Conservation (phyloP, 2,113 vertebrate genomes). For the Picathartes gymnocephalus region DNA sequence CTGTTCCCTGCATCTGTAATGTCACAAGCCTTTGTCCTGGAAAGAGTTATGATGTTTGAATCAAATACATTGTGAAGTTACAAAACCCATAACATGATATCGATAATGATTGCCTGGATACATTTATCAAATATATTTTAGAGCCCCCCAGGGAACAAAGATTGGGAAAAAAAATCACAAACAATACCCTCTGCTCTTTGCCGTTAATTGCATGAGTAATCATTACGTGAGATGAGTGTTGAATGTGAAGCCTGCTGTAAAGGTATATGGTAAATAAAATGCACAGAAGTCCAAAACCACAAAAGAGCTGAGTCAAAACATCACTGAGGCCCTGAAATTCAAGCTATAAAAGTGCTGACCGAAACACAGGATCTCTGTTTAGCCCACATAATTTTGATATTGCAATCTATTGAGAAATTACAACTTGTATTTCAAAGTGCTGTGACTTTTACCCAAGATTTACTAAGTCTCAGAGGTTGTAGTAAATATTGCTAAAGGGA, state of each 20-base stretch:
- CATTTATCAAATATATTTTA: constrained; percentile 50
- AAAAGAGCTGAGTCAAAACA: background rate
- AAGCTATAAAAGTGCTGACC: background rate
- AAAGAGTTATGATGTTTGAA: constrained; percentile 71
- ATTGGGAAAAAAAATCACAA: background rate
- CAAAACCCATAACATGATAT: constrained; percentile 63
- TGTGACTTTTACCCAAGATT: constrained; percentile 29
- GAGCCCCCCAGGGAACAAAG: background rate
- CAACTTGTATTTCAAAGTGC: background rate
- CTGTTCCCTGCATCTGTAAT: constrained; percentile 60
- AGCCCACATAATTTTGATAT: background rate
- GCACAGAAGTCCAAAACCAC: background rate
- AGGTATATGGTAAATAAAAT: constrained; percentile 18
- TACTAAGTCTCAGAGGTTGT: background rate
- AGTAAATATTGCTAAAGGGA: constrained; percentile 6
- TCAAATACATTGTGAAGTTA: constrained; percentile 63
- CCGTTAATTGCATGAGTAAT: constrained; percentile 32
- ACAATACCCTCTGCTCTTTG: constrained; percentile 32
- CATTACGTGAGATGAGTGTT: background rate
- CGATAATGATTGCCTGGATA: constrained; percentile 46
- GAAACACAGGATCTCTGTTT: background rate
- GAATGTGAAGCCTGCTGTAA: background rate
- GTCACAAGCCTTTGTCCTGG: constrained; percentile 69
- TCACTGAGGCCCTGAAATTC: background rate
- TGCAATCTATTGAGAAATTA: constrained; percentile 16